Evolutionary conservation across 2,797 vertebrate species (phyloP).

Genomic region (Muraenolepis orangiensis): DNA sequence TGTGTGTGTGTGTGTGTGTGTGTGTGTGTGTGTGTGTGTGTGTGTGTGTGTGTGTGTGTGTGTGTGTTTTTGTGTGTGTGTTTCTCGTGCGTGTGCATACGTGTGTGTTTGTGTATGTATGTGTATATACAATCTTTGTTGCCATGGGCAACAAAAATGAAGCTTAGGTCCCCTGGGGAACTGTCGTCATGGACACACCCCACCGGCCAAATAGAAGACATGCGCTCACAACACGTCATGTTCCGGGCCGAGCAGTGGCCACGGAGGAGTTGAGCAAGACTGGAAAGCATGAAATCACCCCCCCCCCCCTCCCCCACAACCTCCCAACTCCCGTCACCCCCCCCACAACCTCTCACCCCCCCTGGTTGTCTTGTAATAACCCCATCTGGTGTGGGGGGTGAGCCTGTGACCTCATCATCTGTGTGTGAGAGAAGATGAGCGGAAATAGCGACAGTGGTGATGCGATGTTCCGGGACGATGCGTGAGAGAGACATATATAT

Average conservation of each 20-base stretch:
- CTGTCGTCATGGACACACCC: conserved; percentile 51
- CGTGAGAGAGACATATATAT: conserved; percentile 19
- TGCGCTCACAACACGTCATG: conserved; percentile 44
- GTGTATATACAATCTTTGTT: conserved; percentile 47
- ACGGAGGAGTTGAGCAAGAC: conserved; percentile 30
- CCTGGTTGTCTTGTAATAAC: conserved; percentile 40
- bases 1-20: conserved; percentile 24
- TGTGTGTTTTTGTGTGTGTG: background rate
- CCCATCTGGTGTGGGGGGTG: conserved; percentile 46
- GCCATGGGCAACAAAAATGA: conserved; percentile 56
- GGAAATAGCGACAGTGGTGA: conserved; percentile 29
- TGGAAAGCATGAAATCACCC: conserved; percentile 28
- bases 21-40: conserved; percentile 11
- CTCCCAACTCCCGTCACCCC: conserved; percentile 10
- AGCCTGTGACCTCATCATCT: conserved; percentile 37
- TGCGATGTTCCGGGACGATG: conserved; percentile 34
- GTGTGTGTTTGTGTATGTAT: background rate
- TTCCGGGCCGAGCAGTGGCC: conserved; percentile 44
- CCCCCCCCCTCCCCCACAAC: background rate
- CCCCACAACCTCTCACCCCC: conserved; percentile 2
- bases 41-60: conserved; percentile 7
- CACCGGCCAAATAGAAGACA: conserved; percentile 4
- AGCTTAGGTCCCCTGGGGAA: conserved; percentile 42
- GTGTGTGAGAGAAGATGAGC: conserved; percentile 16
- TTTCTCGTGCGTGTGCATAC: background rate